Conservation (phyloP, 2,888 invertebrate genomes). For the Oscheius sp. region DNA sequence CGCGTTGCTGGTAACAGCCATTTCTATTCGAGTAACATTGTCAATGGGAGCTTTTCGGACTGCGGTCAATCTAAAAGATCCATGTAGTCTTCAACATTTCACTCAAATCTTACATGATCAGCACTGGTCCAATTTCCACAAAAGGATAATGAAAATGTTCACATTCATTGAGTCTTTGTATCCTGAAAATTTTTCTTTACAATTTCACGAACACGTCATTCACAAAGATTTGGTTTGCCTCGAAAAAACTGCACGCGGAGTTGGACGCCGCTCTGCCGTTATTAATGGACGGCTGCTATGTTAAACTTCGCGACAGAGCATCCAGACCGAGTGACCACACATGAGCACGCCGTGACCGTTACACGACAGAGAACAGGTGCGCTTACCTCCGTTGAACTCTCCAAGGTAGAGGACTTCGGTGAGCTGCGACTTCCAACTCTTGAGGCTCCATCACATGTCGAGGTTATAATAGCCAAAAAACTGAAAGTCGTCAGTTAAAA, state of each 20-base stretch:
- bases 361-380: neutral
- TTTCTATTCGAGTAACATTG: constrained; percentile 12
- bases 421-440: constrained; percentile 21
- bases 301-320: constrained; percentile 29
- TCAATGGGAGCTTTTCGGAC: constrained; percentile 2
- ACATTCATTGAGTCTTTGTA: constrained; percentile 85
- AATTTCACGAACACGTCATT: constrained; percentile 6
- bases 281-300: constrained; percentile 33
- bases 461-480: neutral
- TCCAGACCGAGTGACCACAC: constrained; percentile 30
- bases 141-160: constrained; percentile 98
- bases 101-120: constrained; percentile 13
- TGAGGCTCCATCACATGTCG: constrained; percentile 32
- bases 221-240: constrained; percentile 1
- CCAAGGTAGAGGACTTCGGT: constrained; percentile 34
- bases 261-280: constrained; percentile 19
- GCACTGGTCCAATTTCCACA: constrained; percentile 85
- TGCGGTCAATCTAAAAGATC: constrained; percentile 17
- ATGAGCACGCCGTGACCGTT: constrained; percentile 8
- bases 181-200: constrained; percentile 36
- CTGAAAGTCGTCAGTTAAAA: neutral
- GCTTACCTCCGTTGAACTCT: constrained; percentile 29
- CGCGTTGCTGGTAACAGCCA: constrained; percentile 41
- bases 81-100: neutral
- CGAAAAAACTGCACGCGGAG: constrained; percentile 23